Base-by-base conservation (phyloP, 2,888 invertebrate genomes). In the Drosophila nigritarsus region DNA sequence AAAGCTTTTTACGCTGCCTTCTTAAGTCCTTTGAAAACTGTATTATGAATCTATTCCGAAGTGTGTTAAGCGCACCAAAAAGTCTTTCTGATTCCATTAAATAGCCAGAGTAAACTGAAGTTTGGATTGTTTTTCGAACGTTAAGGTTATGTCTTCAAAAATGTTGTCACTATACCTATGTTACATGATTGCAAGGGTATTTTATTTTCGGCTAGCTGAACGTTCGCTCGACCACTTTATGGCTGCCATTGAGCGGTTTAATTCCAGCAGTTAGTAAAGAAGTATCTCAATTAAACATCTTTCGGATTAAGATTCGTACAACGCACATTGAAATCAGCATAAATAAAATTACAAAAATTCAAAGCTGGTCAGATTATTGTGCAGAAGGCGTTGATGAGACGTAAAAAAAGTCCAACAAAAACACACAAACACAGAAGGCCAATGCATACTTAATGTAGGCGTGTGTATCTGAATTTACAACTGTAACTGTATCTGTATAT, bases 291-390 rank as follows among this genome's bases (percentile, higher is more conserved):
- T 83, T 87, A 79, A 82, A 59, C 64, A 80, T 73, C 59, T 65
- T 56, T 50, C 15, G 48, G 60, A 63, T 55, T 59, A 27, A 67
- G 54, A 50, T 40, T 58, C 56, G 27, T 63, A 42, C 15, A 48
- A 51, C 40, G 65, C 55, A 45, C 60, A 58, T 72, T 60, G 60
- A 76, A 87, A 85, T 89, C 87, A 75, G 75, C 82, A 89, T 85
- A 82, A 87, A 82, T 71, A 85, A 89, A 89, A 89, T 84, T 81
- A 78, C 73, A 59, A 70, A 86, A 76, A 83, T 77, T 80, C 66
- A 24, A 53, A 74, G 73, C 68, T 45, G 51, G 65, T 49, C 67
- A 78, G 79, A 87, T 89, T 86, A 88, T 88, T 87, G 79, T 60
- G 78, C 74, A 69, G 71, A 63, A 71, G 66, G 82, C 83, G 72